Conservation (phyloP, 2,113 vertebrate species). For the Callorhinus ursinus region DNA sequence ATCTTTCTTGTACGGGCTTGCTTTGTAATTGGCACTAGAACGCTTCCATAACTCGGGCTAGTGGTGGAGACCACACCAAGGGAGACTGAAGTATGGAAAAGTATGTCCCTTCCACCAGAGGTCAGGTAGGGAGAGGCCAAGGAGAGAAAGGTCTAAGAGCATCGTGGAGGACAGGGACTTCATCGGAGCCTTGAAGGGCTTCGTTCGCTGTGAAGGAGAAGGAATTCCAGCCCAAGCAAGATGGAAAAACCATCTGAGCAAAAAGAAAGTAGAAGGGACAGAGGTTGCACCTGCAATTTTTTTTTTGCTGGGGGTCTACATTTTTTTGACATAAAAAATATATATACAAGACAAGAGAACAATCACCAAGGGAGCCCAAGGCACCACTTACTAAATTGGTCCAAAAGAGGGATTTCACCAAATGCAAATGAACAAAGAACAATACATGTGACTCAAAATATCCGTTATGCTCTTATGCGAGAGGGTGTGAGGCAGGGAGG, state of each 20-base stretch:
- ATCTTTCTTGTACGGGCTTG: background rate
- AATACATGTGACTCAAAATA: conserved; percentile 89
- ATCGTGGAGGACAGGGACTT: background rate
- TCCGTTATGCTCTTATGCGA: conserved; percentile 85
- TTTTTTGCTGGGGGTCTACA: background rate
- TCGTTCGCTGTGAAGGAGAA: background rate
- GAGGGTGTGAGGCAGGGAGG: conserved; percentile 77
- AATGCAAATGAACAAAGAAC: conserved; percentile 90
- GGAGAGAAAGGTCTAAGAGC: background rate
- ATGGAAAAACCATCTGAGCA: conserved; percentile 22
- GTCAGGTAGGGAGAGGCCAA: background rate
- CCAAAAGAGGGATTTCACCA: conserved; percentile 89
- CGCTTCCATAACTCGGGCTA: background rate
- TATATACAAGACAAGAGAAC: conserved; percentile 49
- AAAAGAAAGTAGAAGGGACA: conserved; percentile 57
- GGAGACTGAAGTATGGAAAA: background rate
- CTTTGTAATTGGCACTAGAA: background rate
- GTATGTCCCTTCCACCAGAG: background rate
- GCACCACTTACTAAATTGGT: conserved; percentile 84
- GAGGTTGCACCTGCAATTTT: background rate
- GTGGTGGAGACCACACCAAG: background rate
- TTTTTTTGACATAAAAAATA: conserved; percentile 71
- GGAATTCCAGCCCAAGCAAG: conserved; percentile 53
- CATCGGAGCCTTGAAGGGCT: background rate
- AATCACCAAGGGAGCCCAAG: conserved; percentile 80